These are phyloP conservation scores for Stichopus chloronotus DNA, from an alignment of 35 echinoderm and acorn worm genomes.

Conservation along the genomic window DNA sequence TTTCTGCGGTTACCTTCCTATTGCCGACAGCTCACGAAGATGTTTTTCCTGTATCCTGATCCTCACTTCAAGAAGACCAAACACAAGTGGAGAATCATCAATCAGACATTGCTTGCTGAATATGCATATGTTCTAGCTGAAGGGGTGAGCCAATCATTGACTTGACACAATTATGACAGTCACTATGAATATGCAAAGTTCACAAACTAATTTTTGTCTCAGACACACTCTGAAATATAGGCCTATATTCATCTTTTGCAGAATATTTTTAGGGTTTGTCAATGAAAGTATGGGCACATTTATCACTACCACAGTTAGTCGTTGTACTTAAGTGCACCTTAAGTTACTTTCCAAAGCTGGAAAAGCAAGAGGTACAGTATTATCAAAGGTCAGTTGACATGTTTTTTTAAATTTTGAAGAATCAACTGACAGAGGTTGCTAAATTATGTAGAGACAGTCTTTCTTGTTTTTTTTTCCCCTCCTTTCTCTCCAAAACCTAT, in stretches of 20 bases:
- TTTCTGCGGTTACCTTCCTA: neutral
- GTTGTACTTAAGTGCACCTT: no score
- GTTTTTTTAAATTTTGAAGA: no score
- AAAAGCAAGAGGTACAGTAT: no score
- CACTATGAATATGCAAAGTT: neutral
- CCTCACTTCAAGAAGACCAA: conserved; percentile 99
- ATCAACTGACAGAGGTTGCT: no score
- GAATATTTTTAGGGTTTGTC: neutral
- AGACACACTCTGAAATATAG: neutral
- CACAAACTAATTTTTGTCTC: no score
- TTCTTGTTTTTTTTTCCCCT: no score
- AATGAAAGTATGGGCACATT: neutral
- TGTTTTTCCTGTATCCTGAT: conserved; percentile 98
- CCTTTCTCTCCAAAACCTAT: no score
- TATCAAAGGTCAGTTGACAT: no score
- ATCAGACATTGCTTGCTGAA: conserved; percentile 86
- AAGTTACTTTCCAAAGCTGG: no score
- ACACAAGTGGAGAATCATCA: conserved; percentile 98
- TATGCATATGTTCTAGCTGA: conserved; percentile 89
- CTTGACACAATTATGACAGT: neutral
- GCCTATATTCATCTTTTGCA: neutral
- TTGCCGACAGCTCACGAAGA: conserved; percentile 83
- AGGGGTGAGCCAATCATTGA: conserved; percentile 74
- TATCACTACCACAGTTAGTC: neutral
- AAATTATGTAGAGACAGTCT: no score